Evolutionary conservation across 1,140 invertebrate genomes (phyloP), one percentile per base, ranked within the genome.

Genomic region (Tigriopus japonicus): DNA sequence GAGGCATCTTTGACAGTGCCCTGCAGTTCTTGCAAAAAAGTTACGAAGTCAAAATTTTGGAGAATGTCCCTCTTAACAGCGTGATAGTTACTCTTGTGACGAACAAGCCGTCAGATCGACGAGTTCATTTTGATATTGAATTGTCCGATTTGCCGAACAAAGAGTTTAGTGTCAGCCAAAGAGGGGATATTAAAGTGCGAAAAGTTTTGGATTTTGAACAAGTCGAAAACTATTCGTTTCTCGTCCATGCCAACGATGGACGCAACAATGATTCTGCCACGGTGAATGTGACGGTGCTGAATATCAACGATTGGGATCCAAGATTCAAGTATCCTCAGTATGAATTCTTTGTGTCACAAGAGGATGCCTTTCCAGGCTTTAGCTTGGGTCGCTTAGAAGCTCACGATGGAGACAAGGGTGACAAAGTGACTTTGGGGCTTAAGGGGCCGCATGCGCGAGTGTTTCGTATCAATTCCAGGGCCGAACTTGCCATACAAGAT

Each of bases 261-360:
- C n/a, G 52, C 1, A 73, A 88, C 84, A 87, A 86, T 68, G 85
- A 87, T 68, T 80, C 80, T 0, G 75, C 81, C 1, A 73, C 74
- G 42, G 75, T 92, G 0, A 85, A 86, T 60, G 76, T 94, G 9
- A 81, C 81, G 0, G 82, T 94, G 2, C 73, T 86, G 64, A 85
- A 92, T 70, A 84, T 90, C 0, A 94, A 94, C 69, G 88, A 93
- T 69, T 71, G 74, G 86, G 87, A 90, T 71, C 89, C 89, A 1
- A 76, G 86, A 40, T 92, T 94, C 73, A 77, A 84, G 1, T 83
- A 86, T 71, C 80, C 84, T 0, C 82, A 86, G 68, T 93, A 91
- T 68, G 85, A 88, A 73, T 92, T 87, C 69, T 80, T 78, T 67
- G 79, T 80, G 62, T 40, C 64, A 17, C 55, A 63, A 2, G 70